phyloP scores from a whole-genome alignment of 2,113 vertebrate genomes.

The Anolis sagrei region DNA sequence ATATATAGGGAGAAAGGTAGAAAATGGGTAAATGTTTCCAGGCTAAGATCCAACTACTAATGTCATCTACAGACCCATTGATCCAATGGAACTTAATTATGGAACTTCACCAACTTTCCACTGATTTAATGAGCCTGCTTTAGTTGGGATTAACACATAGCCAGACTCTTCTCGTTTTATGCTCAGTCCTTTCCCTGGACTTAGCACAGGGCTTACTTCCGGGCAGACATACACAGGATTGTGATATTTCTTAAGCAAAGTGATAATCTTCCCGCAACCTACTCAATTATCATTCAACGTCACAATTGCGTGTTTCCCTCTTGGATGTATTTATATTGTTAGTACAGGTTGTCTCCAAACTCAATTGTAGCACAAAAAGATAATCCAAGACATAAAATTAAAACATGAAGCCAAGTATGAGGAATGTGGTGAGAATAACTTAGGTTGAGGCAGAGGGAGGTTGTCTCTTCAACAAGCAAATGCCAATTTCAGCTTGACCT shows the following conservation, averaged over 20 bases:
- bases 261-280: slow-evolving; percentile 20
- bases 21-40: neutral
- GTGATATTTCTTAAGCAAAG: neutral
- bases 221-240: neutral
- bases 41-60: too few species aligned
- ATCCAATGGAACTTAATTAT: too few species aligned
- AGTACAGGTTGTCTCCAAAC: slow-evolving; percentile 41
- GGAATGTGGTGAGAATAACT: neutral
- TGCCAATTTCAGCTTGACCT: neutral
- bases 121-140: too few species aligned
- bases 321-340: slow-evolving; percentile 16
- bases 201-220: neutral
- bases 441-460: neutral
- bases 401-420: slow-evolving; percentile 20
- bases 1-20: neutral
- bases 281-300: slow-evolving; percentile 24
- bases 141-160: too few species aligned
- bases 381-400: slow-evolving; percentile 35
- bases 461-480: neutral
- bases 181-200: neutral
- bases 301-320: slow-evolving; percentile 29
- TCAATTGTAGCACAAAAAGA: slow-evolving; percentile 42
- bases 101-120: too few species aligned
- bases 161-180: too few species aligned
- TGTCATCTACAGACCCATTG: too few species aligned